Evolutionary conservation across 2,797 vertebrate genomes (phyloP).

Genomic region (Myripristis murdjan): DNA sequence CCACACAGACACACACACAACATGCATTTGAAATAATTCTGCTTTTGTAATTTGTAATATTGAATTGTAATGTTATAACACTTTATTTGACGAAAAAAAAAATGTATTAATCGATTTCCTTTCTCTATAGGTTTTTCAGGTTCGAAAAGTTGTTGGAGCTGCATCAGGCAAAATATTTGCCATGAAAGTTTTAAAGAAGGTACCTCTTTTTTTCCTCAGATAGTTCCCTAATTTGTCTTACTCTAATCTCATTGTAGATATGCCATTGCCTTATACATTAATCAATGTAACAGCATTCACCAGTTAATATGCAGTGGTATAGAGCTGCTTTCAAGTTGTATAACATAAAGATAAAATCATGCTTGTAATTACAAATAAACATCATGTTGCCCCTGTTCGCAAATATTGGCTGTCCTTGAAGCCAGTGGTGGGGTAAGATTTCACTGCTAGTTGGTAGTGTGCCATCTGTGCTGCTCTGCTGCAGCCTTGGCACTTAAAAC

Average conservation of each 20-base stretch:
- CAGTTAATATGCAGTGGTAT: not conserved
- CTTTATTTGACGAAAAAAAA: not conserved
- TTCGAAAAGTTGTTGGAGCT: slow-evolving; percentile 95
- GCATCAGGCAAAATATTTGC: slow-evolving; percentile 97
- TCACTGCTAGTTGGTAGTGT: slow-evolving; percentile 62
- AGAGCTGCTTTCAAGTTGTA: slow-evolving; percentile 6
- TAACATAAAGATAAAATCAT: slow-evolving; percentile 20
- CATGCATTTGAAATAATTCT: not conserved
- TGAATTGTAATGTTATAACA: not conserved
- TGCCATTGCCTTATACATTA: not conserved
- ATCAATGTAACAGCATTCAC: not conserved
- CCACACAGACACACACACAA: too few relatives aligned
- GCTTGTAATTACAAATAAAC: slow-evolving; percentile 54
- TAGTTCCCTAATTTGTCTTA: not conserved
- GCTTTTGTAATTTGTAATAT: not conserved
- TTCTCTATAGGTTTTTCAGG: slow-evolving; percentile 93
- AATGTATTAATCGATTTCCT: slow-evolving; percentile 2
- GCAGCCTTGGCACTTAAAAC: slow-evolving; percentile 68
- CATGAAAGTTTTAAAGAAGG: slow-evolving; percentile 99
- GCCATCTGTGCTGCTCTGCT: slow-evolving; percentile 63
- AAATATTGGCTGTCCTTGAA: slow-evolving; percentile 67
- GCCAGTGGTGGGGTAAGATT: slow-evolving; percentile 69
- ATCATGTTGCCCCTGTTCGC: slow-evolving; percentile 55
- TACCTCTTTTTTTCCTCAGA: slow-evolving; percentile 66
- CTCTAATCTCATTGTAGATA: not conserved